Conservation (phyloP, 2,888 invertebrate species). For the Atethmia centrago region DNA sequence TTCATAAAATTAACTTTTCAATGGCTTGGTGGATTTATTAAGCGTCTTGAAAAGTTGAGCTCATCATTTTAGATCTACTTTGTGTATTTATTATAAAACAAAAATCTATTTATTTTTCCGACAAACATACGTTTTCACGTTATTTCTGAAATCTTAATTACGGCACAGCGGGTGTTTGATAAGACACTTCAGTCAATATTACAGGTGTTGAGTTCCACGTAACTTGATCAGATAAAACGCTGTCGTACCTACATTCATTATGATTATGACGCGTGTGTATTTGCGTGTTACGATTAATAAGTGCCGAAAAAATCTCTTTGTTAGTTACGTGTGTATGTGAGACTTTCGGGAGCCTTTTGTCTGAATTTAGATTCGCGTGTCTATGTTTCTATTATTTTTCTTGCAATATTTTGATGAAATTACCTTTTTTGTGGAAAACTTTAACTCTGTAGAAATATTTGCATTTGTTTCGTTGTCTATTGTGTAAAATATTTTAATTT, state of each 20-base stretch:
- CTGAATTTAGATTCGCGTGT: constrained; percentile 9
- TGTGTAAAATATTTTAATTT: no score
- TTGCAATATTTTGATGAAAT: background rate
- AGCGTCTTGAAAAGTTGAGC: background rate
- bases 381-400: background rate
- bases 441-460: background rate
- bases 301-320: background rate
- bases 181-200: background rate
- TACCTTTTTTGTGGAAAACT: background rate
- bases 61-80: background rate
- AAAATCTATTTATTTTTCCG: background rate
- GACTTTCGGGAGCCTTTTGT: background rate
- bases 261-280: background rate
- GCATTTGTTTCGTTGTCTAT: background rate
- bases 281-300: background rate
- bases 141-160: background rate
- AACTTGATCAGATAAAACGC: background rate
- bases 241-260: background rate
- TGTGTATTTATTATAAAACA: background rate
- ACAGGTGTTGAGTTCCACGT: background rate
- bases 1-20: background rate
- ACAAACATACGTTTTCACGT: background rate
- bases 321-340: background rate
- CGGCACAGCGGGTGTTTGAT: background rate
- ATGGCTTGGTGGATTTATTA: background rate